Percentiles rank a stretch among this genome's conserved stretches.
phyloP scores from a whole-genome alignment of 92 coral and sea anemone species.

The Epizoanthus illoricatus region DNA sequence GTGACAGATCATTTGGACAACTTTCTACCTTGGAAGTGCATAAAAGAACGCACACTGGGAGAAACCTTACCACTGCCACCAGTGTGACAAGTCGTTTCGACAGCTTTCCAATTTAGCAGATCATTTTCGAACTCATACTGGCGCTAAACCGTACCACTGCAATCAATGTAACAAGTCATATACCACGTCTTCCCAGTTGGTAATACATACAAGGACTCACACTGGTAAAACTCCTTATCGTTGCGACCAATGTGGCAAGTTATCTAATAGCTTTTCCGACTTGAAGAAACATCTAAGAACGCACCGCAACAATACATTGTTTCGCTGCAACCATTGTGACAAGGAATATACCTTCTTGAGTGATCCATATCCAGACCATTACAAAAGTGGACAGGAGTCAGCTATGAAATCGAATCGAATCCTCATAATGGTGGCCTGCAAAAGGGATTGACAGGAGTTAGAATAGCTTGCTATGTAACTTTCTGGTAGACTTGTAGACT shows the following conservation, averaged over 20 bases:
- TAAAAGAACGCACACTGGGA: conserved; percentile 52
- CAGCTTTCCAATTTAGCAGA: background rate
- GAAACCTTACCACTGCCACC: conserved; percentile 52
- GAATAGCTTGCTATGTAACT: too few species aligned
- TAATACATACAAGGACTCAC: background rate
- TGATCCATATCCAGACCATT: conserved; percentile 28
- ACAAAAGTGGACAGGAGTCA: too few species aligned
- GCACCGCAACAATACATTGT: conserved; percentile 43
- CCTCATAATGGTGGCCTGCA: too few species aligned
- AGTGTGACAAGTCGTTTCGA: conserved; percentile 44
- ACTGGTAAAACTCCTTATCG: too few species aligned
- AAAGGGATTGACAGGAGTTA: too few species aligned
- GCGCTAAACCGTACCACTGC: too few species aligned
- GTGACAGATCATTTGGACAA: conserved; percentile 55
- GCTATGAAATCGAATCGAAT: too few species aligned
- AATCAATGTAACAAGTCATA: too few species aligned
- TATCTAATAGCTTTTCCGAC: background rate
- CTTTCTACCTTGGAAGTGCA: conserved; percentile 47
- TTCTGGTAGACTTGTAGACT: too few species aligned
- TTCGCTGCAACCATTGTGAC: conserved; percentile 42
- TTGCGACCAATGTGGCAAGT: too few species aligned
- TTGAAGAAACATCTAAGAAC: background rate
- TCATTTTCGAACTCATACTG: too few species aligned
- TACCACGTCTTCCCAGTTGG: conserved; percentile 2
- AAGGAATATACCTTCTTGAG: conserved; percentile 16